phyloP scores from a whole-genome alignment of 2,113 vertebrate genomes.

The Numida meleagris region DNA sequence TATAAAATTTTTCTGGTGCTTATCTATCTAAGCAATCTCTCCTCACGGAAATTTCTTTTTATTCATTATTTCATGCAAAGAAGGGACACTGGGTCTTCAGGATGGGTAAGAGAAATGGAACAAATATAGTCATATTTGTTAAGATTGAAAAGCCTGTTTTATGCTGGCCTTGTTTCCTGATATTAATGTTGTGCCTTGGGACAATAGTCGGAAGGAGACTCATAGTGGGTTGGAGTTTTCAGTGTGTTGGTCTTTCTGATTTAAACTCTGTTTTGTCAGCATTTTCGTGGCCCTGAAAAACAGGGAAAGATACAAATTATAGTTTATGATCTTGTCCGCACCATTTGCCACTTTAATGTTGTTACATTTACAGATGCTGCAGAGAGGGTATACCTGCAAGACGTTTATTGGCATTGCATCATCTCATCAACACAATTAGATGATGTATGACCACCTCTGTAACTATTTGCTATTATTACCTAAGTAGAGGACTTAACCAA shows the following conservation, averaged over 20 bases:
- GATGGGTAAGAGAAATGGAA: background rate
- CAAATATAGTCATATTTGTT: background rate
- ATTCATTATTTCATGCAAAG: background rate
- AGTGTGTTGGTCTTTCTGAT: background rate
- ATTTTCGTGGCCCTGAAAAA: constrained; percentile 66
- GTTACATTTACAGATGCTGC: background rate
- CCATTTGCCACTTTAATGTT: background rate
- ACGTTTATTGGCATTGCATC: background rate
- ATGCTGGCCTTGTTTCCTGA: constrained; percentile 12
- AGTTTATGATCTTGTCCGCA: background rate
- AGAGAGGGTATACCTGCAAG: background rate
- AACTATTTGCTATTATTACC: background rate
- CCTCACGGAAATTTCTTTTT: background rate
- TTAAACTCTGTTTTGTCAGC: constrained; percentile 16
- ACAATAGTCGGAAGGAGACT: background rate
- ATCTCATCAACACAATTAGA: background rate
- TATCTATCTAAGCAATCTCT: background rate
- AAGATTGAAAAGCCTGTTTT: background rate
- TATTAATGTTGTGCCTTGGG: background rate
- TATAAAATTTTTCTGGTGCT: background rate
- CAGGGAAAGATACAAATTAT: background rate
- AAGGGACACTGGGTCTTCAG: background rate
- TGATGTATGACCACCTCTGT: background rate
- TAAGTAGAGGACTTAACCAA: background rate
- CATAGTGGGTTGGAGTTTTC: background rate